Percentiles rank a stretch among this genome's conserved stretches.
Conservation (phyloP, 2,888 invertebrate species). For the Dugesia japonica region DNA sequence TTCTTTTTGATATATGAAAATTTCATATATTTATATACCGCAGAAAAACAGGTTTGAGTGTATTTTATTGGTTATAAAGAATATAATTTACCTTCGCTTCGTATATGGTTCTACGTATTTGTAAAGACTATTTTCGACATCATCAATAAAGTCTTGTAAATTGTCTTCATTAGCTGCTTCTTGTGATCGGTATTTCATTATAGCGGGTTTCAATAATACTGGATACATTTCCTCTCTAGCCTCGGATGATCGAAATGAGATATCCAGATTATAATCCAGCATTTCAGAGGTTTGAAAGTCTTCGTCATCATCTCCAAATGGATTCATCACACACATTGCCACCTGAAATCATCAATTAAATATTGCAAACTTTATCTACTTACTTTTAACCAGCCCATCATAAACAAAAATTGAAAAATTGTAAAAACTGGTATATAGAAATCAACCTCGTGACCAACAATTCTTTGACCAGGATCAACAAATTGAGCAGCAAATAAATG, state of each 20-base stretch:
- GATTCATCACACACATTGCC: slow-evolving; percentile 36
- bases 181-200: slow-evolving; percentile 27
- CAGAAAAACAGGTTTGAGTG: no score
- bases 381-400: slow-evolving; percentile 35
- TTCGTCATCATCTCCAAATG: slow-evolving; percentile 35
- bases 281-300: slow-evolving; percentile 35
- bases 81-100: no score
- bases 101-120: not conserved
- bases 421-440: slow-evolving; percentile 35
- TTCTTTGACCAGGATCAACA: slow-evolving; percentile 30
- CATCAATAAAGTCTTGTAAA: slow-evolving; percentile 30
- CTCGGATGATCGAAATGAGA: slow-evolving; percentile 27
- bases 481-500: slow-evolving; percentile 35
- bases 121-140: slow-evolving; percentile 20
- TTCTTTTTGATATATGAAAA: no score
- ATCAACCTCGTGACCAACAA: slow-evolving; percentile 32
- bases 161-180: slow-evolving; percentile 30
- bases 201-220: slow-evolving; percentile 24
- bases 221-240: slow-evolving; percentile 33
- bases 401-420: slow-evolving; percentile 35
- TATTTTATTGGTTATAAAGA: no score
- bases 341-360: no score
- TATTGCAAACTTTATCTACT: no score
- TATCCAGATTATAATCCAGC: slow-evolving; percentile 34
- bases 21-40: no score